Conservation (phyloP, 2,797 vertebrate species). For the Eutrigla gurnardus region DNA sequence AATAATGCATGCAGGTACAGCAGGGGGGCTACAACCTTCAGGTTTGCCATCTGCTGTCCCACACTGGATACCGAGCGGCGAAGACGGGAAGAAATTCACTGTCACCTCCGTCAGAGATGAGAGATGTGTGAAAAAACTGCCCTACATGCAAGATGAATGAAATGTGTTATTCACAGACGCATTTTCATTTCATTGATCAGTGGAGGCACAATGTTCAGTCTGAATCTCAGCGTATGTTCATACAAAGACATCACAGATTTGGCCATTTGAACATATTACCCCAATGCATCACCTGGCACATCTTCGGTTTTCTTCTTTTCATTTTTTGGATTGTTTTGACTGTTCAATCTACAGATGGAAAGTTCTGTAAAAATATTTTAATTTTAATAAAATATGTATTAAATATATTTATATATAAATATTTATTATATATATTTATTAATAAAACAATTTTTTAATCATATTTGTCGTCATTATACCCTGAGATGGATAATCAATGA, state of each 20-base stretch:
- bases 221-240: background rate
- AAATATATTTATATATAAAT: too few species aligned
- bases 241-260: background rate
- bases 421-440: too few species aligned
- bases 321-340: background rate
- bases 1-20: conserved; percentile 76
- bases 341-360: background rate
- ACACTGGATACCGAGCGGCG: conserved; percentile 31
- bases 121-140: conserved; percentile 31
- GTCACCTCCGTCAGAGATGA: conserved; percentile 29
- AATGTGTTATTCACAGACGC: background rate
- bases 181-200: conserved; percentile 3
- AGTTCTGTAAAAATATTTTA: too few species aligned
- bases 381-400: too few species aligned
- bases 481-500: too few species aligned
- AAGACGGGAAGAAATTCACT: conserved; percentile 38
- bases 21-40: conserved; percentile 70
- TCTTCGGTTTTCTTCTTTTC: too few species aligned
- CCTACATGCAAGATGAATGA: conserved; percentile 12
- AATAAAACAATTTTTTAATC: too few species aligned
- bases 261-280: background rate
- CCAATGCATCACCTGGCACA: too few species aligned
- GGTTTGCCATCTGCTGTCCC: conserved; percentile 73
- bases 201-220: background rate
- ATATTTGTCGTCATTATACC: too few species aligned